These are phyloP conservation scores for Mergus octosetaceus DNA, from an alignment of 2,797 vertebrate genomes.

Conservation along the genomic window DNA sequence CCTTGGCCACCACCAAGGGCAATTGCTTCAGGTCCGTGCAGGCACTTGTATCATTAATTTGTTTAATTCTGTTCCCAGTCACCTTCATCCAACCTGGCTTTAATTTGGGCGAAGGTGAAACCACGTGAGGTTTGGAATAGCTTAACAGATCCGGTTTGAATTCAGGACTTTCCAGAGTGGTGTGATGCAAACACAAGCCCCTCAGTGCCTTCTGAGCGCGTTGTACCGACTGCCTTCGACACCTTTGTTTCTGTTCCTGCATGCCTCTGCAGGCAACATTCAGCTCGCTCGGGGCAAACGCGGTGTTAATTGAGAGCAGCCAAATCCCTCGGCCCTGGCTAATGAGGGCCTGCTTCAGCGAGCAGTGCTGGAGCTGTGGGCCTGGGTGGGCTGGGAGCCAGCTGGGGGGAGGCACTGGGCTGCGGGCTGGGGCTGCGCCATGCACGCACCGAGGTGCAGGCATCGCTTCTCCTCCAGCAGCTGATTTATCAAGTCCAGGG, in stretches of 20 bases:
- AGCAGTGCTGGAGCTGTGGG: background rate
- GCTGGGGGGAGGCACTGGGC: background rate
- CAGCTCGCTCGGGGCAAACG: background rate
- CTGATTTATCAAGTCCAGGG: background rate
- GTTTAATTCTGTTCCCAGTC: background rate
- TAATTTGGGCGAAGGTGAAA: background rate
- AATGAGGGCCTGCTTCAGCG: background rate
- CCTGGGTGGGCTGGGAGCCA: background rate
- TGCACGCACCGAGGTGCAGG: background rate
- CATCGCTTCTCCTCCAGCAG: background rate
- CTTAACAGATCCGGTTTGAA: background rate
- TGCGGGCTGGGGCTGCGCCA: background rate
- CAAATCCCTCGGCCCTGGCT: background rate
- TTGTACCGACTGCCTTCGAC: accelerated
- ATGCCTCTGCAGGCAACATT: background rate
- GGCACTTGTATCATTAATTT: accelerated
- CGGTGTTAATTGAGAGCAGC: background rate
- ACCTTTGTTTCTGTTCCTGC: background rate
- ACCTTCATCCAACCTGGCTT: background rate
- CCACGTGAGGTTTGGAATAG: background rate
- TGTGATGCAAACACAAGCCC: background rate
- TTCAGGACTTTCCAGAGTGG: background rate
- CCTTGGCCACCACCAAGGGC: background rate
- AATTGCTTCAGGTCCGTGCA: accelerated
- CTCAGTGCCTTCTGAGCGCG: background rate